phyloP scores from a whole-genome alignment of 1,140 invertebrate species.

The Anoplophora glabripennis region DNA sequence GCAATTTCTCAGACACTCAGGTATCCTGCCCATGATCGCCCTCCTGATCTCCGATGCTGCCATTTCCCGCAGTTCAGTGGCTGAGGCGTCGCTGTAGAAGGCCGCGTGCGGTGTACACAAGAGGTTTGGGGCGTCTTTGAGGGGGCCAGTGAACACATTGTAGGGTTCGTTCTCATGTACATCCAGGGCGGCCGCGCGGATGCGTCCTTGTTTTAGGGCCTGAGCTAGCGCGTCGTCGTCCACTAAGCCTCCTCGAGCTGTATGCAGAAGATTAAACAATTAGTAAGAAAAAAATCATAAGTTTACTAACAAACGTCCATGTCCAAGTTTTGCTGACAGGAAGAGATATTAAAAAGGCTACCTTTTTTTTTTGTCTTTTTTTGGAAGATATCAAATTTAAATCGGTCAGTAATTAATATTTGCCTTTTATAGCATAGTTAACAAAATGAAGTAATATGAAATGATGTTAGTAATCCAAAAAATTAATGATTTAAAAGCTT shows the following conservation, averaged over 20 bases:
- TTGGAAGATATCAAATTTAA: too few relatives aligned
- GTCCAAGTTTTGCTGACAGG: too few relatives aligned
- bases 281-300: not conserved
- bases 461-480: too few relatives aligned
- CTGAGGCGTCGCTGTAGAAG: conserved; percentile 98
- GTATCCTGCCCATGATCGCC: conserved; percentile 96
- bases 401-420: too few relatives aligned
- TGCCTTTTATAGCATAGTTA: too few relatives aligned
- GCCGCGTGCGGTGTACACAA: conserved; percentile 98
- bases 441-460: too few relatives aligned
- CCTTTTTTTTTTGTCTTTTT: too few relatives aligned
- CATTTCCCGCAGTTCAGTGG: conserved; percentile 97
- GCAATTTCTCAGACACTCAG: conserved; percentile 95
- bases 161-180: conserved; percentile 99
- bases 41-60: conserved; percentile 96
- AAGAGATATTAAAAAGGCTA: too few relatives aligned
- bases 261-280: not conserved
- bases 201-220: conserved; percentile 95
- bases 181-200: conserved; percentile 95
- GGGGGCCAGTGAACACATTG: conserved; percentile 91
- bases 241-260: conserved; percentile 90
- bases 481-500: too few relatives aligned
- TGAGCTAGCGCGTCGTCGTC: conserved; percentile 94
- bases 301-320: too few relatives aligned
- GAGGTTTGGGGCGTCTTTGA: conserved; percentile 97